Evolutionary conservation across 2,888 invertebrate genomes (phyloP).

Genomic region (Apamea crenata): DNA sequence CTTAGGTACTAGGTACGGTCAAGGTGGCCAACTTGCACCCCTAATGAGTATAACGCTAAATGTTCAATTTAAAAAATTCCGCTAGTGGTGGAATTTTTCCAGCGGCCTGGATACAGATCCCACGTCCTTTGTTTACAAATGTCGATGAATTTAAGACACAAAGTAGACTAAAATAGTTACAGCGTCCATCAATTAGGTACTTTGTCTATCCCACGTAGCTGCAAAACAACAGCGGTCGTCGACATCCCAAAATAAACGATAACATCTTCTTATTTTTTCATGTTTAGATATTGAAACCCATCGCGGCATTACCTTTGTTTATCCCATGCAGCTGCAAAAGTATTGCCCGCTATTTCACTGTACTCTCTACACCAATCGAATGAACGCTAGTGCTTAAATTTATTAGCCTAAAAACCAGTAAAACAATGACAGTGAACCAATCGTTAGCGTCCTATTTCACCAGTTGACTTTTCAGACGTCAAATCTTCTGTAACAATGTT

Average conservation of each 20-base stretch:
- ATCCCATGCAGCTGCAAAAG: neutral
- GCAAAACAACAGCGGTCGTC: too few relatives aligned
- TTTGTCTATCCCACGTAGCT: too few relatives aligned
- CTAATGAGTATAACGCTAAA: too few relatives aligned
- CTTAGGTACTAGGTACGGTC: too few relatives aligned
- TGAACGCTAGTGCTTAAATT: constrained; percentile 38
- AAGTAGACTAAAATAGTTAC: neutral
- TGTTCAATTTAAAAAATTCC: too few relatives aligned
- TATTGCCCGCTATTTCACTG: constrained; percentile 1
- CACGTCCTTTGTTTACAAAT: neutral
- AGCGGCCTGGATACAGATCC: neutral
- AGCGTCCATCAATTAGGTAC: neutral
- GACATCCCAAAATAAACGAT: too few relatives aligned
- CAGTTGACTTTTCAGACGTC: constrained; percentile 45
- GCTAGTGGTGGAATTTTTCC: neutral
- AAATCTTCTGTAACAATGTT: constrained; percentile 59
- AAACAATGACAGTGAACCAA: constrained; percentile 43
- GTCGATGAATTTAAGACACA: neutral
- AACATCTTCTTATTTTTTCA: too few relatives aligned
- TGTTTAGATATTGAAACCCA: too few relatives aligned
- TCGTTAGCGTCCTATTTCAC: constrained; percentile 54
- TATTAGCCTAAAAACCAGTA: constrained; percentile 34
- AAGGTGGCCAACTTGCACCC: too few relatives aligned
- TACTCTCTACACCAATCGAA: constrained; percentile 18
- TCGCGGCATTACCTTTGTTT: neutral